A percentile compares a stretch with the other conserved stretches of the same genome.
Evolutionary conservation across 2,113 vertebrate genomes (phyloP).

Genomic region (Paedocypris sp.): DNA sequence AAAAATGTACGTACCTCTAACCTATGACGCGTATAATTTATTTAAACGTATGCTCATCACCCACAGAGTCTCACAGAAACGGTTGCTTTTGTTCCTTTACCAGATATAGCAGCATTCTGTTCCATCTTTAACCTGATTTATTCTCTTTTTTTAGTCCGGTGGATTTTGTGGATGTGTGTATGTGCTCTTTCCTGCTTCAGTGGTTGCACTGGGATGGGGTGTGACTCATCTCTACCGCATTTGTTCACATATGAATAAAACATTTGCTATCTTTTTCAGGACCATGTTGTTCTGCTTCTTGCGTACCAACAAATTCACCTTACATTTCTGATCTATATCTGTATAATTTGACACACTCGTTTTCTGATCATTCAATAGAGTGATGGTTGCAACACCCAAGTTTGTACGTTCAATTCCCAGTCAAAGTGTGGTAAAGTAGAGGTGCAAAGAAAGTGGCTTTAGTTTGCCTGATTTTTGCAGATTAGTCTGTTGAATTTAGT

Average conservation of each 20-base stretch:
- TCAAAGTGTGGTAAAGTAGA: no score
- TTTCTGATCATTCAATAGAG: no score
- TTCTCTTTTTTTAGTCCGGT: not conserved
- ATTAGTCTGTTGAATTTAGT: no score
- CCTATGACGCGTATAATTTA: not conserved
- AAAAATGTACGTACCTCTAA: not conserved
- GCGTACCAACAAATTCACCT: not conserved
- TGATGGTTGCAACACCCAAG: no score
- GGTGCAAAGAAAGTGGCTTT: no score
- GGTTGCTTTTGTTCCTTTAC: not conserved
- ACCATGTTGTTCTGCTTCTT: not conserved
- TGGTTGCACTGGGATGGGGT: conserved; percentile 24
- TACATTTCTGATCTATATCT: not conserved
- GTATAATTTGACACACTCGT: no score
- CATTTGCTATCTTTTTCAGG: conserved; percentile 40
- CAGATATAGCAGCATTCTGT: not conserved
- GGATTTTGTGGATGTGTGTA: conserved; percentile 8
- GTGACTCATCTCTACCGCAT: conserved; percentile 49
- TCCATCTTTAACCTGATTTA: not conserved
- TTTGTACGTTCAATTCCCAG: no score
- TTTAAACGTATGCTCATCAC: conserved; percentile 3
- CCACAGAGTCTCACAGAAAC: not conserved
- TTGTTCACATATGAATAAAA: conserved; percentile 57
- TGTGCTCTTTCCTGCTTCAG: conserved; percentile 1
- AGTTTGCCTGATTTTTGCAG: no score